Conservation (phyloP, 2,888 invertebrate genomes). For the Drosophila acutilabella region DNA sequence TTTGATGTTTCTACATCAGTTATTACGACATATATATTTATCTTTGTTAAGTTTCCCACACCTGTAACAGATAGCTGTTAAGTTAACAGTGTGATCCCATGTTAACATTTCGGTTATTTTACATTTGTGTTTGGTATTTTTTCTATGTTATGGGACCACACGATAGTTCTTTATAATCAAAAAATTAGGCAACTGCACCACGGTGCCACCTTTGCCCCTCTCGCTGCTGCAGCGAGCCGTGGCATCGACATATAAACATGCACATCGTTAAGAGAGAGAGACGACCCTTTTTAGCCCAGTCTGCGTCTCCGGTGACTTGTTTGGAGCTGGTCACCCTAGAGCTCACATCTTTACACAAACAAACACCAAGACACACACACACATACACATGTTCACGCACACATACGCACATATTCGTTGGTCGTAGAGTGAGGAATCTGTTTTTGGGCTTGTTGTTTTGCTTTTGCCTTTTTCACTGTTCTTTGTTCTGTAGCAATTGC, state of each 20-base stretch:
- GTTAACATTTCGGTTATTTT: no score
- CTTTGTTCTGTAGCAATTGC: slow-evolving; percentile 70
- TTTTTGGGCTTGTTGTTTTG: slow-evolving; percentile 47
- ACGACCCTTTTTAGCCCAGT: slow-evolving; percentile 51
- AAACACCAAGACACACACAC: slow-evolving; percentile 8
- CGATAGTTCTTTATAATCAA: no score
- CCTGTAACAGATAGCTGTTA: no score
- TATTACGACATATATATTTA: no score
- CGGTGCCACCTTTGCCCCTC: neutral
- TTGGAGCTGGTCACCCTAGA: slow-evolving; percentile 60
- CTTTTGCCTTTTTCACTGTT: slow-evolving; percentile 58
- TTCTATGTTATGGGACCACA: no score
- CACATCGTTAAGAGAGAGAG: slow-evolving; percentile 69
- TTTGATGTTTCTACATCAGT: no score
- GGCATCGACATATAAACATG: slow-evolving; percentile 62
- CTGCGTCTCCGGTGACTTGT: slow-evolving; percentile 51
- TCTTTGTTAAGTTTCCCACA: no score
- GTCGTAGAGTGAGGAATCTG: slow-evolving; percentile 19
- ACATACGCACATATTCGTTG: slow-evolving; percentile 11
- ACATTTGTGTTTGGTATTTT: no score
- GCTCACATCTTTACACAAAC: slow-evolving; percentile 42
- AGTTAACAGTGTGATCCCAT: no score
- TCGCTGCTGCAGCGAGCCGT: neutral
- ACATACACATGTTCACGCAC: slow-evolving; percentile 22
- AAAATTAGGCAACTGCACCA: no score